Conservation (phyloP, 2,113 vertebrate species). For the Motacilla tschutschensis region DNA sequence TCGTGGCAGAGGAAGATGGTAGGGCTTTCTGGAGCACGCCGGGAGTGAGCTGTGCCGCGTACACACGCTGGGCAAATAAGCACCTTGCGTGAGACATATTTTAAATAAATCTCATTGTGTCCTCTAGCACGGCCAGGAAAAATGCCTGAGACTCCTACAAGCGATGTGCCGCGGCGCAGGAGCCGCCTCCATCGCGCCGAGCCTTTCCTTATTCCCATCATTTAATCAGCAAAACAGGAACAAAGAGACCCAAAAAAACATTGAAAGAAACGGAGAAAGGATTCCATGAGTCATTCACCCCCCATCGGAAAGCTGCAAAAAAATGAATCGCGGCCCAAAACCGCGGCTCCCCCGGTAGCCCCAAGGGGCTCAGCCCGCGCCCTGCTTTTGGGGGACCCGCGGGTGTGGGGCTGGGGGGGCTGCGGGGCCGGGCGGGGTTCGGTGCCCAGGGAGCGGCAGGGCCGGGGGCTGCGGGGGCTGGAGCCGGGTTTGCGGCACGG, state of each 20-base stretch:
- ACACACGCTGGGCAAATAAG: conserved; percentile 29
- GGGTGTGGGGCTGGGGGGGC: neutral
- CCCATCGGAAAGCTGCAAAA: neutral
- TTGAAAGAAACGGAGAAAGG: conserved; percentile 11
- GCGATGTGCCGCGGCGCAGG: neutral
- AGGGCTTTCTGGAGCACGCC: neutral
- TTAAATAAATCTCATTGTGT: conserved; percentile 26
- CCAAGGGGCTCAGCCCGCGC: neutral
- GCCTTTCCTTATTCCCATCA: conserved; percentile 8
- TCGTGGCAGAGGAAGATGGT: neutral
- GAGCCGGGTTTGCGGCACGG: neutral
- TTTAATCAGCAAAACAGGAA: conserved; percentile 51
- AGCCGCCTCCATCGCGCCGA: conserved; percentile 31
- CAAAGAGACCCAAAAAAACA: conserved; percentile 49
- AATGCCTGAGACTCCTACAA: neutral
- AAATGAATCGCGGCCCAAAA: neutral
- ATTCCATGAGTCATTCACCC: conserved; percentile 55
- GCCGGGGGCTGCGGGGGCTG: neutral
- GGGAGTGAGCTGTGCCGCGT: neutral
- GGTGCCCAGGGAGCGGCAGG: neutral
- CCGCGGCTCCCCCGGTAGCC: neutral
- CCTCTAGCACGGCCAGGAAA: neutral
- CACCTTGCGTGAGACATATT: conserved; percentile 27
- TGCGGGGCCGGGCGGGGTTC: neutral
- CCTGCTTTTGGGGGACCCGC: neutral